Percentiles rank a stretch among this genome's conserved stretches.
Evolutionary conservation across 1,140 invertebrate species (phyloP).

Genomic region (Yoshiicerus persimilis): DNA sequence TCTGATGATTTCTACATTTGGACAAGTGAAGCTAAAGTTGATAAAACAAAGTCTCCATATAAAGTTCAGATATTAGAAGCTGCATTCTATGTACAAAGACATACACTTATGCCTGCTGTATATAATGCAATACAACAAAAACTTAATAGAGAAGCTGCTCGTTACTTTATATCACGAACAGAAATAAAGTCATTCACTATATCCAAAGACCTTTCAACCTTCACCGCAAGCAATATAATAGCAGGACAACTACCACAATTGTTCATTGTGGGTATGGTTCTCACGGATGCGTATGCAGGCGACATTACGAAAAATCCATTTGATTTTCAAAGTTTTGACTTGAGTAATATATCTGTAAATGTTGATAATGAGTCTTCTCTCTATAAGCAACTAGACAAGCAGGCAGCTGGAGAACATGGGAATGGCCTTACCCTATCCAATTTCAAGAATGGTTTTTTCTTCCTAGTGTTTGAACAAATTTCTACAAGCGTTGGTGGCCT

Average conservation of each 20-base stretch:
- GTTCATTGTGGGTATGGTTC: not conserved
- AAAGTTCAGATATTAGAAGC: not conserved
- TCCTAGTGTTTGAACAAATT: not conserved
- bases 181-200: not conserved
- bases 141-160: not conserved
- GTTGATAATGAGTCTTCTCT: too few species aligned
- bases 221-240: not conserved
- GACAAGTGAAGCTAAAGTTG: not conserved
- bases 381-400: too few species aligned
- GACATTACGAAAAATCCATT: too few species aligned
- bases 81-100: not conserved
- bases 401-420: too few species aligned
- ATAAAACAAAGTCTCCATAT: too few species aligned
- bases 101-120: not conserved
- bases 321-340: too few species aligned
- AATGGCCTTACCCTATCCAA: not conserved
- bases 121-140: not conserved
- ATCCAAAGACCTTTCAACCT: not conserved
- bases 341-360: too few species aligned
- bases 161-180: too few species aligned
- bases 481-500: not conserved
- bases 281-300: not conserved
- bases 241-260: not conserved
- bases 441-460: not conserved
- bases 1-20: not conserved